Base-by-base conservation (phyloP, 2,797 vertebrate genomes). In the Mareca penelope region DNA sequence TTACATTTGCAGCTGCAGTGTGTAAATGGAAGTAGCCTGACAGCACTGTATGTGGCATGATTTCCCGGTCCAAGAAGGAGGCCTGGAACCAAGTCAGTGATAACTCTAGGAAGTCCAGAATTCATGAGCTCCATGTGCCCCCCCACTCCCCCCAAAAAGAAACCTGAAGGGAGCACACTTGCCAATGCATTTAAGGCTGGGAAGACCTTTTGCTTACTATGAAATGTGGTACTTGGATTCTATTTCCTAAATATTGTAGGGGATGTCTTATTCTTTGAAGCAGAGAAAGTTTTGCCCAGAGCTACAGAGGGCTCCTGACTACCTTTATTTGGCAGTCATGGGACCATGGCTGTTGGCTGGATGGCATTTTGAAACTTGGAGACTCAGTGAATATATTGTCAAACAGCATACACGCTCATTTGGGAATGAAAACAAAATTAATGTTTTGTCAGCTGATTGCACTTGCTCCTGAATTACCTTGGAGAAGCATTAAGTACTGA, bases 111-210 rank as follows among this genome's bases (percentile, higher is more conserved):
- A 77, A 9, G 12, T 67, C 6, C 5, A 4, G 1, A 59, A 70
- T 79, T 89, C n/a, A 31, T 46, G 63, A 87, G 15, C 52, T 50
- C 50, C 19, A 1, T 69, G 11, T 55, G 14, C 50, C 24, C 16
- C 4, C 16, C 0, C 4, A 4, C 48, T 14, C 42, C 9, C 42
- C 42, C 42, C 17, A 44, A 24, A 7, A 48, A 8, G 28, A n/a
- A 50, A 90, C 31, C 35, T 40, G 22, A 46, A 80, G 75, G 10
- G 21, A 76, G 2, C 33, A 50, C 2, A 2, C 14, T 3, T 5
- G 84, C 6, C 5, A 55, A 0, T 13, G 10, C 64, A 15, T 88
- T 79, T 11, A 44, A 7, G 29, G 3, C 12, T 64, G 18, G 17
- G 33, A 83, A 8, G 6, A 19, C 3, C 12, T 71, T 56, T 39